Evolutionary conservation across 2,797 vertebrate genomes (phyloP).

Genomic region (Notoglanidium macrostoma): DNA sequence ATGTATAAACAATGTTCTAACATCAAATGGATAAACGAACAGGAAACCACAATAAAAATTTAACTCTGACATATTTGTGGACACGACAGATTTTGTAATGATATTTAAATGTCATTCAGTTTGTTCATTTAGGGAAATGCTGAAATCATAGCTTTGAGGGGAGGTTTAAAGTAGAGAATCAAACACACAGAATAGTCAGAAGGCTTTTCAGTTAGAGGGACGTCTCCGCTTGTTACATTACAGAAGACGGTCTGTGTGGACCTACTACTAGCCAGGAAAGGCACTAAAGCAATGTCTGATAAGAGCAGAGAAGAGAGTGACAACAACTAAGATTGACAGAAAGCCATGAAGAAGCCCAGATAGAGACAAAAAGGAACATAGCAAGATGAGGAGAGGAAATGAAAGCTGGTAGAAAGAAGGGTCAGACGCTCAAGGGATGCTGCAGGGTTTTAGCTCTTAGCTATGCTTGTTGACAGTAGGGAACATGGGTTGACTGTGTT

Average conservation of each 20-base stretch:
- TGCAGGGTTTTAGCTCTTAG: slow-evolving; percentile 41
- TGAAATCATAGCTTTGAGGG: slow-evolving; percentile 4
- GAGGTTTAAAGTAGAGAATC: background rate
- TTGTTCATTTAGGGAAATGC: background rate
- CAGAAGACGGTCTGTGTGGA: slow-evolving; percentile 38
- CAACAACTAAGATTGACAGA: slow-evolving; percentile 34
- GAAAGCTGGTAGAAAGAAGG: slow-evolving; percentile 36
- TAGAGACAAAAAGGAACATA: slow-evolving; percentile 30
- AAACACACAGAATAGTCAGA: slow-evolving; percentile 4
- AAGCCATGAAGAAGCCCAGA: slow-evolving; percentile 22
- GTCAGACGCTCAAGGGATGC: slow-evolving; percentile 30
- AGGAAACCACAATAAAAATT: background rate
- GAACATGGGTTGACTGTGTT: slow-evolving; percentile 50
- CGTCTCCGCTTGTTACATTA: slow-evolving; percentile 41
- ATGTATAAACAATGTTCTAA: background rate
- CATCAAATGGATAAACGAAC: background rate
- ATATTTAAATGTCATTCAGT: background rate
- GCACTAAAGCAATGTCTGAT: slow-evolving; percentile 35
- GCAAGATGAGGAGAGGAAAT: slow-evolving; percentile 15
- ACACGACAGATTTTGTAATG: background rate
- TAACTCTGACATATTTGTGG: background rate
- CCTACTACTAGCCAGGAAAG: slow-evolving; percentile 46
- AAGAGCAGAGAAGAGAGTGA: background rate
- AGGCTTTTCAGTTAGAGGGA: slow-evolving; percentile 24
- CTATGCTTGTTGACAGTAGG: slow-evolving; percentile 51